A percentile compares a stretch with the other conserved stretches of the same genome.
Evolutionary conservation across 2,113 vertebrate species (phyloP).

Genomic region (Micromys minutus): DNA sequence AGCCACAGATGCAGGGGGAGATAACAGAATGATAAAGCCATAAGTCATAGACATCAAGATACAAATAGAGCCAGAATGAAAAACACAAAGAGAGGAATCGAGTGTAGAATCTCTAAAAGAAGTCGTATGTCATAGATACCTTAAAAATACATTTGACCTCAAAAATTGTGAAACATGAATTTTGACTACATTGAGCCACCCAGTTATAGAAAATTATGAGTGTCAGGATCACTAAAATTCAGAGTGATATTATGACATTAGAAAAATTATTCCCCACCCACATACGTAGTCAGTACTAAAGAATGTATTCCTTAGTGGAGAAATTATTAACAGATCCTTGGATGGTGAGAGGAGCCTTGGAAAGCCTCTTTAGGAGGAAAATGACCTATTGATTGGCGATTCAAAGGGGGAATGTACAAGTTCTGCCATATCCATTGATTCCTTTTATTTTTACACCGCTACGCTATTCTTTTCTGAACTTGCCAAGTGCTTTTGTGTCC

Average conservation of each 20-base stretch:
- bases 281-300: neutral
- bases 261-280: too few relatives aligned
- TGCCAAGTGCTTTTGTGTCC: neutral
- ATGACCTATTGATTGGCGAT: neutral
- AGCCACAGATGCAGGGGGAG: too few relatives aligned
- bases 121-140: neutral
- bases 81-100: neutral
- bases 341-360: too few relatives aligned
- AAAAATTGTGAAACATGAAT: neutral
- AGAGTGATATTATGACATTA: too few relatives aligned
- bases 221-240: neutral
- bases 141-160: neutral
- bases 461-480: neutral
- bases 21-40: neutral
- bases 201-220: neutral
- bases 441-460: neutral
- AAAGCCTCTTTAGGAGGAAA: neutral
- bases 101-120: accelerated
- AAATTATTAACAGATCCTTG: too few relatives aligned
- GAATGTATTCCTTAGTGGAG: too few relatives aligned
- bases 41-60: neutral
- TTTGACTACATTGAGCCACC: neutral
- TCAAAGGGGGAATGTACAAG: neutral
- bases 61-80: neutral
- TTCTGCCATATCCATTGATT: neutral